These are phyloP conservation scores for Myripristis jacobus DNA, from an alignment of 2,797 vertebrate species.

Conservation along the genomic window DNA sequence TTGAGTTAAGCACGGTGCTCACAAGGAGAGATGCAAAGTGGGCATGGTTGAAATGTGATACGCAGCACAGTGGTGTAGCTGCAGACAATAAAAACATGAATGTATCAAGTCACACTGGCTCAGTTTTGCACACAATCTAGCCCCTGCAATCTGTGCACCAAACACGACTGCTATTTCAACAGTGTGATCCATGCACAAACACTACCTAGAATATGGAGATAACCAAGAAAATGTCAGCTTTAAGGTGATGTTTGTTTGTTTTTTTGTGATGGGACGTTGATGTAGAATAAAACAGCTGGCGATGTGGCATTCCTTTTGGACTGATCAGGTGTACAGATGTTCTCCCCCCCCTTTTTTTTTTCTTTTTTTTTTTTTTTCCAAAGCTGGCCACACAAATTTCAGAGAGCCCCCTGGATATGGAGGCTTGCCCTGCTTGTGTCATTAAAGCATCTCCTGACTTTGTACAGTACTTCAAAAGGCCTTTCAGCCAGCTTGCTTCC, in stretches of 20 bases:
- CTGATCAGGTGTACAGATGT: background rate
- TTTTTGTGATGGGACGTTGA: too few relatives aligned
- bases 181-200: background rate
- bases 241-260: too few relatives aligned
- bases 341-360: too few relatives aligned
- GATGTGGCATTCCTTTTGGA: too few relatives aligned
- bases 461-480: constrained; percentile 47
- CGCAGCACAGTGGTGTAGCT: too few relatives aligned
- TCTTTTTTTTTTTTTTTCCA: too few relatives aligned
- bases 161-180: background rate
- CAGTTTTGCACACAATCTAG: background rate
- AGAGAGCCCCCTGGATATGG: background rate
- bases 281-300: too few relatives aligned
- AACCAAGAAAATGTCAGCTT: too few relatives aligned
- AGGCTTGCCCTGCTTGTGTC: constrained; percentile 32
- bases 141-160: background rate
- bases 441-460: constrained; percentile 20
- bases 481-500: constrained; percentile 6
- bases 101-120: background rate
- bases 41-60: background rate
- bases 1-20: background rate
- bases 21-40: background rate
- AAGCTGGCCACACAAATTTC: constrained; percentile 13
- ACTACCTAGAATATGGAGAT: too few relatives aligned
- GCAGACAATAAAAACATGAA: background rate